Percentiles rank a stretch among this genome's conserved stretches.
These are phyloP conservation scores for Sturmia bella DNA, from an alignment of 2,888 invertebrate species.

Conservation along the genomic window DNA sequence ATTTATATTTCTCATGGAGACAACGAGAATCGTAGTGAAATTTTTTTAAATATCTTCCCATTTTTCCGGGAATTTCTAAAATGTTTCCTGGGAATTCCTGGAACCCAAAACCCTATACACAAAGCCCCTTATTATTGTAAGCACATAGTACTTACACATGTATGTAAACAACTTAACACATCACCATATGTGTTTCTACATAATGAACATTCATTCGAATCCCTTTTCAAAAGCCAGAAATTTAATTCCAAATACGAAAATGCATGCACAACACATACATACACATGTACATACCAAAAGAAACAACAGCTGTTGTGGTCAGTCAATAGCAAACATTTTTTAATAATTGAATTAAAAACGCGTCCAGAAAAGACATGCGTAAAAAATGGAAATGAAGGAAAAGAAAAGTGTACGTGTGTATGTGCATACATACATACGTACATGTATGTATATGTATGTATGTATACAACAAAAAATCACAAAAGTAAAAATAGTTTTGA, in stretches of 20 bases:
- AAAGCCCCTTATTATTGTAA: not conserved
- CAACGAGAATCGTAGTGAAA: too few relatives aligned
- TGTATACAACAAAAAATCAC: too few relatives aligned
- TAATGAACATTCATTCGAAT: too few relatives aligned
- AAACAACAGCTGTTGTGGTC: slow-evolving; percentile 54
- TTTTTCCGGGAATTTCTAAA: too few relatives aligned
- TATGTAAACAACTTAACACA: not conserved
- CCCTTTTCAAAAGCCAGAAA: slow-evolving; percentile 1
- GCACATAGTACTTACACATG: not conserved
- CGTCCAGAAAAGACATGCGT: not conserved
- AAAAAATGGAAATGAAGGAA: not conserved
- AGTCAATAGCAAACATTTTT: slow-evolving; percentile 18
- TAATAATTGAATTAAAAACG: not conserved
- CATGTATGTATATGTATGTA: not conserved
- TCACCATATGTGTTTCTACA: too few relatives aligned
- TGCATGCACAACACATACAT: too few relatives aligned
- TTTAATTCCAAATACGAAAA: slow-evolving; percentile 31
- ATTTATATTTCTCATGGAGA: too few relatives aligned
- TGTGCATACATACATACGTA: too few relatives aligned
- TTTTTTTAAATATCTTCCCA: too few relatives aligned
- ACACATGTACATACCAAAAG: not conserved
- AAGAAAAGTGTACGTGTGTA: not conserved
- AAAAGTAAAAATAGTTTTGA: slow-evolving; percentile 1
- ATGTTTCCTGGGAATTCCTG: too few relatives aligned
- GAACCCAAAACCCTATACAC: too few relatives aligned